Evolutionary conservation across 2,888 invertebrate species (phyloP).

Genomic region (Beris morrisii): DNA sequence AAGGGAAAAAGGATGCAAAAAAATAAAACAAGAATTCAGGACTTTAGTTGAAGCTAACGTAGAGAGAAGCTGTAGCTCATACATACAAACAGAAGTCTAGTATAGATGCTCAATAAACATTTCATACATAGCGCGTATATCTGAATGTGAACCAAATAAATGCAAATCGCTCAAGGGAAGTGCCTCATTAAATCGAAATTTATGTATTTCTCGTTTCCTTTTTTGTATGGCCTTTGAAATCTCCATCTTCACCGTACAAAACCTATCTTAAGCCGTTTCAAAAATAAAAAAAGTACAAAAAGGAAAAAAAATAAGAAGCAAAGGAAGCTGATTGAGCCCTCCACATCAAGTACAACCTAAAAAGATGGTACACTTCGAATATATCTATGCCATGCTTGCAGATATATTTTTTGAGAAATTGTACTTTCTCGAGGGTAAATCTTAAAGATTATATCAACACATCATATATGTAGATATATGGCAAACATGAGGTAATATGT

Average conservation of each 20-base stretch:
- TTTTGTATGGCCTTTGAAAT: conserved; percentile 22
- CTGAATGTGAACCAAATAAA: conserved; percentile 28
- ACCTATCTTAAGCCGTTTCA: conserved; percentile 20
- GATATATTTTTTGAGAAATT: too few relatives aligned
- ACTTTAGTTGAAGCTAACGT: background rate
- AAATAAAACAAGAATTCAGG: conserved; percentile 1
- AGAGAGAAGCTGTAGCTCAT: background rate
- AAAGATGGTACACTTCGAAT: too few relatives aligned
- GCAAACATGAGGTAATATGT: too few relatives aligned
- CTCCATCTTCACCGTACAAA: conserved; percentile 18
- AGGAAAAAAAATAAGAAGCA: background rate
- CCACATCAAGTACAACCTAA: background rate
- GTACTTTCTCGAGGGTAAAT: too few relatives aligned
- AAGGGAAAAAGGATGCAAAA: conserved; percentile 5
- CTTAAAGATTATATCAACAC: too few relatives aligned
- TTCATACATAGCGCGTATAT: conserved; percentile 3
- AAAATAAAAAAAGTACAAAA: background rate
- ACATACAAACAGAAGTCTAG: background rate
- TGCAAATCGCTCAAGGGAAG: conserved; percentile 35
- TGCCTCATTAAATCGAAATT: conserved; percentile 35
- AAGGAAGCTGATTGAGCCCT: conserved; percentile 23
- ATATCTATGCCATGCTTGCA: too few relatives aligned
- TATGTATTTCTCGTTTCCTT: conserved; percentile 27
- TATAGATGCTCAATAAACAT: background rate
- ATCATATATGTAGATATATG: too few relatives aligned